Base-by-base conservation (phyloP, 2,797 vertebrate genomes). In the Syndactyla subalaris region DNA sequence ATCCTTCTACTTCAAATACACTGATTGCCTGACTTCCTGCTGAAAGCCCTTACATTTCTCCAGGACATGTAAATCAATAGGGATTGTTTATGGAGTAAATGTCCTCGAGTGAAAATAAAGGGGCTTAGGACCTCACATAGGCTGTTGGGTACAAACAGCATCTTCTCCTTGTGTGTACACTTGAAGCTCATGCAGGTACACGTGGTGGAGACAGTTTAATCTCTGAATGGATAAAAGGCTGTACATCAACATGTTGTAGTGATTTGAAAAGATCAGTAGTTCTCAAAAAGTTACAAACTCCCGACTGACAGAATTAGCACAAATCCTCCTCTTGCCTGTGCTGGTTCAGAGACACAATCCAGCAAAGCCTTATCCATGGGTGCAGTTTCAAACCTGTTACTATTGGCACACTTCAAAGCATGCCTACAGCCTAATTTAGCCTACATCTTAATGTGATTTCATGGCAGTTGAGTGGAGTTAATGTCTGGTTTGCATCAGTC, bases 1-100 rank as follows among this genome's bases (percentile, higher is more conserved):
- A 96, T 96, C 87, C 85, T 91, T 46, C 85, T 77, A 10, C 85
- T 94, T 93, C 85, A 93, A 91, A 91, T 66, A 57, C 58, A 43
- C 93, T 21, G 68, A 97, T 55, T 94, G 79, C 57, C 62, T 54
- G 92, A 80, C 81, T 92, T 91, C 89, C 91, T 51, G 54, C 72
- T 89, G 84, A 87, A 95, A 92, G 85, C 74, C 86, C 68, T 91
- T 87, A 26, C 34, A 48, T 91, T 95, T 89, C 79, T 92, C 27
- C 46, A 66, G 70, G 79, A 85, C 34, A 48, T 55, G 75, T 34
- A 86, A 84, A 90, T 92, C 81, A 83, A 15, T 41, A 70, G 86
- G 77, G 78, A 88, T 87, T 81, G 61, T 92, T 94, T 74, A 62
- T 18, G 52, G 54, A 77, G 45, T 7, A 76, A 94, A 94, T 1